Conservation (phyloP, 2,888 invertebrate species). For the Dinocampus coccinellae region DNA sequence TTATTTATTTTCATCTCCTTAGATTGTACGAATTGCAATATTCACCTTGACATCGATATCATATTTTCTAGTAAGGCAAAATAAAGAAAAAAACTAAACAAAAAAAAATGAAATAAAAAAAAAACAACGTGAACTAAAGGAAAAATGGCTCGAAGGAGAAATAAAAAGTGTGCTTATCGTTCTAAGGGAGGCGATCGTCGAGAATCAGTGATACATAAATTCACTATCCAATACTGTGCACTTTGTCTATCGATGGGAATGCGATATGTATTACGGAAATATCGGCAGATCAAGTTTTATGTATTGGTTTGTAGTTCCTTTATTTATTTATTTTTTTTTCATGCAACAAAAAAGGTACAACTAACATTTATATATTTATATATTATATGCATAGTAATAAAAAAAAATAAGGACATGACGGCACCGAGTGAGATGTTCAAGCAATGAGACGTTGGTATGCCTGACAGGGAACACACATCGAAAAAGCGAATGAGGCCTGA, state of each 20-base stretch:
- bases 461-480: too few relatives aligned
- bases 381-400: constrained; percentile 3
- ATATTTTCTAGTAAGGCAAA: background rate
- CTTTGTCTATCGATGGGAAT: constrained; percentile 43
- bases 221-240: constrained; percentile 15
- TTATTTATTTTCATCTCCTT: background rate
- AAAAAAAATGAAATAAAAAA: background rate
- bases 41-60: constrained; percentile 3
- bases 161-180: constrained; percentile 19
- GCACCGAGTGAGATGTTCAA: constrained; percentile 12
- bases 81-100: background rate
- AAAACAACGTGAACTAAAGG: background rate
- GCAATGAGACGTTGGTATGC: constrained; percentile 6
- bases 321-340: constrained; percentile 50
- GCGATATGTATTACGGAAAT: constrained; percentile 61
- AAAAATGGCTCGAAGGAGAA: background rate
- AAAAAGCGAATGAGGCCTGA: too few relatives aligned
- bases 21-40: background rate
- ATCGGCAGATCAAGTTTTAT: constrained; percentile 62
- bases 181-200: constrained; percentile 25
- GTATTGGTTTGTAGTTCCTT: constrained; percentile 46
- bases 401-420: constrained; percentile 8
- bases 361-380: background rate
- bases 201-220: constrained; percentile 29
- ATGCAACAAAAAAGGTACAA: background rate